A percentile compares a stretch with the other conserved stretches of the same genome.
phyloP scores from a whole-genome alignment of 2,797 vertebrate species.

The Lepidocolaptes lacrymiger region DNA sequence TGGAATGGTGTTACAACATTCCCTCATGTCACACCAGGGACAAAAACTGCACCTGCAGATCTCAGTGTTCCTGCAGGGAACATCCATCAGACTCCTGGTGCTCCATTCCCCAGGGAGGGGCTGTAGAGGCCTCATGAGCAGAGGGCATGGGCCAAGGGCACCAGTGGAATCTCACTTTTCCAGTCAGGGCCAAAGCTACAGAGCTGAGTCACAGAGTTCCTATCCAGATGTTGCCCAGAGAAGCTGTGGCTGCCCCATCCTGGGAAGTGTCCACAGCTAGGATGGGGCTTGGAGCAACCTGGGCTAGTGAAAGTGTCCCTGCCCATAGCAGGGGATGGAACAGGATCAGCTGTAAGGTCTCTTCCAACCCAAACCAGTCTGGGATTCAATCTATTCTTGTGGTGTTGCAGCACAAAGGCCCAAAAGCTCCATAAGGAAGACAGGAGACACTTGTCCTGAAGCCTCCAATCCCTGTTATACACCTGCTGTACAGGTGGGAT shows the following conservation, averaged over 20 bases:
- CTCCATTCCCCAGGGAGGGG: background rate
- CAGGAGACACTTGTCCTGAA: background rate
- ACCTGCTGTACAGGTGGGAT: background rate
- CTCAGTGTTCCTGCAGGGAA: accelerated
- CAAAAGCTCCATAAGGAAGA: background rate
- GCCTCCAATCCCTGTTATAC: background rate
- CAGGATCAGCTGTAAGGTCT: background rate
- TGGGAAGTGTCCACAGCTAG: background rate
- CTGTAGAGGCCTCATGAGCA: background rate
- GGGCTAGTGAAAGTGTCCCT: background rate
- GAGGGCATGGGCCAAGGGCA: background rate
- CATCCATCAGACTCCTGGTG: background rate
- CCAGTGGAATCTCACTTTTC: accelerated
- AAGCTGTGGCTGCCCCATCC: background rate
- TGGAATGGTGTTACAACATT: accelerated
- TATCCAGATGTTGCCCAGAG: background rate
- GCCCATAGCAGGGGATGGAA: background rate
- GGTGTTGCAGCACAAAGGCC: background rate
- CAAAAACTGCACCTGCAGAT: background rate
- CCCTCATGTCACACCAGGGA: background rate
- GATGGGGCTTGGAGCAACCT: background rate
- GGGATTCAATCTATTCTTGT: too few species aligned
- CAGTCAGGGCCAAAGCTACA: background rate
- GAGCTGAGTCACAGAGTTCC: background rate
- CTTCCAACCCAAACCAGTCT: background rate